These are phyloP conservation scores for Sesia bembeciformis DNA, from an alignment of 2,888 invertebrate genomes.

Conservation along the genomic window DNA sequence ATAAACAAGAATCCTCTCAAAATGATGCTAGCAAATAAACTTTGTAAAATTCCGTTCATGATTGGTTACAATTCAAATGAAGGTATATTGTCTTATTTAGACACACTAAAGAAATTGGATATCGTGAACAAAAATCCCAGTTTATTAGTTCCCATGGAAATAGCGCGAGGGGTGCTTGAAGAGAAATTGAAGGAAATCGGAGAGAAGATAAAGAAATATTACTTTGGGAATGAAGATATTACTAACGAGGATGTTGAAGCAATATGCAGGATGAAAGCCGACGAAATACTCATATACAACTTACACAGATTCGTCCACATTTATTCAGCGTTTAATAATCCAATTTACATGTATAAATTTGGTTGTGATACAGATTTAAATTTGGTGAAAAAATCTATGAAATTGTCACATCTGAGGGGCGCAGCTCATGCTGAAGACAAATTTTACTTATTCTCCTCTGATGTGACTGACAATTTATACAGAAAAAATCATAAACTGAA, in stretches of 20 bases:
- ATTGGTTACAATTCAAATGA: conserved; percentile 28
- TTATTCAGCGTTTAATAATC: conserved; percentile 20
- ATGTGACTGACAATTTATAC: conserved; percentile 27
- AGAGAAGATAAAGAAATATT: conserved; percentile 29
- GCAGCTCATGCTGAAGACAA: conserved; percentile 54
- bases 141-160: conserved; percentile 22
- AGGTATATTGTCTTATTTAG: conserved; percentile 16
- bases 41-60: conserved; percentile 22
- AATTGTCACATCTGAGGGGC: conserved; percentile 28
- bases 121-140: conserved; percentile 19
- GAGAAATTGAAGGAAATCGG: conserved; percentile 29
- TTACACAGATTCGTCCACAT: conserved; percentile 33
- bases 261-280: conserved; percentile 27
- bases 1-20: conserved; percentile 21
- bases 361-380: conserved; percentile 40
- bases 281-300: conserved; percentile 32
- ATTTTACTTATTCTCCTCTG: conserved; percentile 42
- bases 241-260: conserved; percentile 16
- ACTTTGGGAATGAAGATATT: conserved; percentile 26
- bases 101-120: conserved; percentile 16
- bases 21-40: conserved; percentile 17
- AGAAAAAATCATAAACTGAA: conserved; percentile 22
- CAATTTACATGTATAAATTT: conserved; percentile 39
- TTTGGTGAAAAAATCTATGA: conserved; percentile 25
- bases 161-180: conserved; percentile 20